phyloP scores from a whole-genome alignment of 2,797 vertebrate species.

The Odontamblyopus rebecca region DNA sequence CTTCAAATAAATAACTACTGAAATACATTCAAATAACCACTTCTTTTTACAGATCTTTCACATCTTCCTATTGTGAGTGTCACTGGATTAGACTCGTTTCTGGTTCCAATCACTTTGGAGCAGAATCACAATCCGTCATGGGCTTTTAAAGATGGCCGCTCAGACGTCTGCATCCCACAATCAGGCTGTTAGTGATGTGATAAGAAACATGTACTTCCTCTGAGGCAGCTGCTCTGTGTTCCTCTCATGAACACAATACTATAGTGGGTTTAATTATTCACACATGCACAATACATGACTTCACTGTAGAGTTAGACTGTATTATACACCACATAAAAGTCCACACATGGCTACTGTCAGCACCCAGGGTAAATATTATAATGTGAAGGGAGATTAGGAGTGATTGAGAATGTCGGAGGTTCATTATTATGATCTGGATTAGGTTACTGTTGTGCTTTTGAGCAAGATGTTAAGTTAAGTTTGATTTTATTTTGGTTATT shows the following conservation, averaged over 20 bases:
- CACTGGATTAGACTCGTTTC: background rate
- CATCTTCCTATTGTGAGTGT: background rate
- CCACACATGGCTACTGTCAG: background rate
- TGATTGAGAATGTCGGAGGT: background rate
- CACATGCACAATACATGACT: conserved; percentile 1
- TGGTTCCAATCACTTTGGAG: background rate
- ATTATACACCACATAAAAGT: background rate
- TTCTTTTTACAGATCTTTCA: background rate
- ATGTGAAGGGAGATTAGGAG: background rate
- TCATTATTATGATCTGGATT: background rate
- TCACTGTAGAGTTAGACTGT: background rate
- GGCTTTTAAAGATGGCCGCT: conserved; percentile 2
- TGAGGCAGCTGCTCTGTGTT: conserved; percentile 6
- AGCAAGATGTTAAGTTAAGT: no score
- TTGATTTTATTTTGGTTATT: no score
- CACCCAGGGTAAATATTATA: background rate
- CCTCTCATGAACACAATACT: background rate
- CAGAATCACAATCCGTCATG: background rate
- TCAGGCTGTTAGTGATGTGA: background rate
- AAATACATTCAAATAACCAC: background rate
- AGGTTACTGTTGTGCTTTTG: no score
- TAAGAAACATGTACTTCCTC: conserved; percentile 9
- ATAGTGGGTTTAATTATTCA: background rate
- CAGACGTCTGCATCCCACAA: conserved; percentile 13
- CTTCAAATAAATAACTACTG: no score